Base-by-base conservation (phyloP, 1,140 invertebrate genomes). In the Plodia interpunctella region DNA sequence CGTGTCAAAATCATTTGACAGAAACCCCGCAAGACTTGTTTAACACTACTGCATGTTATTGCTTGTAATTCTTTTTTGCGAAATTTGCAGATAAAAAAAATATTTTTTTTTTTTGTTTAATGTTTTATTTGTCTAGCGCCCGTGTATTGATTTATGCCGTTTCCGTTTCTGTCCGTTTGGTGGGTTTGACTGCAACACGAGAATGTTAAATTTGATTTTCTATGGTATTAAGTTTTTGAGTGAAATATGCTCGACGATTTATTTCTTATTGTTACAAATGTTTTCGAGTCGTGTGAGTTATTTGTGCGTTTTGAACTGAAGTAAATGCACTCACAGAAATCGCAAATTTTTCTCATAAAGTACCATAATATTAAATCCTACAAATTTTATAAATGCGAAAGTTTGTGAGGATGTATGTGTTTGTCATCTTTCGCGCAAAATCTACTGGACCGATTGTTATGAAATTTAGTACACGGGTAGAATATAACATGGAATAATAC, bases 61-160 rank as follows among this genome's bases (percentile, higher is more conserved):
- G 83, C 80, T 76, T 83, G 83, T 88, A 84, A 85, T 88, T 87
- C 80, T 87, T 88, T n/a, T 88, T 87, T 84, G 83, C 84, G 80
- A 86, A 84, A 79, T 80, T 79, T 70, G 74, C 68, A 80, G 68
- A 70, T 71, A 72, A 61, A 76, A 57, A 70, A 65, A 68, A 58
- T 8, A 20, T 25, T 11, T 25, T 72, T 25, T 11, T 25, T 72
- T 80, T 76, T 75, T 70, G 71, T 74, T 62, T 66, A 61, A 72
- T 75, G 74, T 74, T 80, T 78, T 83, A 79, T 83, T 83, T 76
- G 82, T 85, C 81, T 84, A 84, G 74, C 69, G 32, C 64, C 57
- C 55, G 64, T 67, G 54, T 25, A 67, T 72, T 86, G 83, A 86
- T 85, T 86, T 85, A 86, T 85, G 72, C 18, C 73, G 70, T 84